Evolutionary conservation across 2,888 invertebrate genomes (phyloP), one percentile per base, ranked within the genome.

Genomic region (Lasioglossum oenotherae): DNA sequence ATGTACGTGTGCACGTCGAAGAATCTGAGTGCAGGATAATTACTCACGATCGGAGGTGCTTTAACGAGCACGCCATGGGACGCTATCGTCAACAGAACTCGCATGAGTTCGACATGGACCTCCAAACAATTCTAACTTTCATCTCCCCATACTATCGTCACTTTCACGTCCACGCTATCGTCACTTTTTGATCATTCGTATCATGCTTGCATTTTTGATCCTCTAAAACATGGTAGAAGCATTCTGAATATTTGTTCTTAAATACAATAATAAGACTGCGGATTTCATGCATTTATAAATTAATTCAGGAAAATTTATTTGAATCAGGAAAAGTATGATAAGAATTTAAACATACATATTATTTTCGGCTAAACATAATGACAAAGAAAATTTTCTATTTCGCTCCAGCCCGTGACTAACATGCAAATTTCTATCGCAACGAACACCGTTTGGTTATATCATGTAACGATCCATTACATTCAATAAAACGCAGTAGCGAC

Each of bases 1-100:
- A 35, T 71, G 75, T 60, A 79, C 53, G 23, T 23, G 38, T 78
- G 41, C 19, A 53, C 46, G 78, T 69, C 49, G 8, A 6, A 16
- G 64, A n/a, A 46, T 31, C 80, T n/a, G 64, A 73, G 41, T 41
- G 27, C 67, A 12, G 41, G 44, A 76, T 79, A 81, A 84, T 86
- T 74, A 79, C 73, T 81, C 84, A 57, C 69, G 75, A 84, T 81
- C 78, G 74, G 41, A 71, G 67, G n/a, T n/a, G 64, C 3, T 31
- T 5, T 71, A 74, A 74, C 74, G 23, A 46, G 38, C 73, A 35
- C 31, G 67, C 53, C 71, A 53, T 27, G 41, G 74, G 35, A 73
- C 64, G 44, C 53, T 41, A 41, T 35, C 46, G 73, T 53, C 53
- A 4, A 64, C 69, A 16, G 31, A 49, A 72, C 60, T 81, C 77